Base-by-base conservation (phyloP, 23 tunicate genomes). In the Trididemnum nubilum region DNA sequence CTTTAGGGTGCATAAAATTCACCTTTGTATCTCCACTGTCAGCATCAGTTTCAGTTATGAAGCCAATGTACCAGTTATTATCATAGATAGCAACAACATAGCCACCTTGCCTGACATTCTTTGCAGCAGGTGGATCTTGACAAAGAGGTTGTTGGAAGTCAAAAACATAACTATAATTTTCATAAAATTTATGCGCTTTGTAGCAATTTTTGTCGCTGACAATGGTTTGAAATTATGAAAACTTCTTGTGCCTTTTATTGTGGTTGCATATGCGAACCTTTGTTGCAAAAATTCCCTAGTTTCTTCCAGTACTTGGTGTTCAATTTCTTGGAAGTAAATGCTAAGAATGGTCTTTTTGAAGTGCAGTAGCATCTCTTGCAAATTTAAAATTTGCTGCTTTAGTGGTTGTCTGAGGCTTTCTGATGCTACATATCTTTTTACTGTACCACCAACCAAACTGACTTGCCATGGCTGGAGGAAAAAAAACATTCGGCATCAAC, bases 401-500 rank as follows among this genome's bases (percentile, higher is more conserved):
- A 73, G 2, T 36, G 78, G 78, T 36, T 29, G 5, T 73, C 78
- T 19, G 2, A 78, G 73, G 82, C 73, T 78, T 59, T 73, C 78
- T 24, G 37, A 15, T 15, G 58, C 78, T 37, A 33, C 29, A n/a
- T 25, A 73, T 73, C 78, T n/a, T 38, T 69, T 69, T 23, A 30
- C 39, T 33, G 38, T 28, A 28, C 37, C 75, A 7, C 75, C 75
- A 31, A 69, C 5, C 78, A 73, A 22, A 65, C 37, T 7, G 80
- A 82, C 34, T 82, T 82, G 30, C 80, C 86, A 40, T 82, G 86
- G 38, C 86, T 71, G 33, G 78, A 34, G 36, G 86, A 80, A 82
- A 82, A 73, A 37, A 27, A 38, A 24, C 78, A 36, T 21, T 36
- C 58, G 9, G 27, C 57, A 36, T 28, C 7, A 19, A 36, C 25